Conservation (phyloP, 2,113 vertebrate genomes). For the Bungarus multicinctus region DNA sequence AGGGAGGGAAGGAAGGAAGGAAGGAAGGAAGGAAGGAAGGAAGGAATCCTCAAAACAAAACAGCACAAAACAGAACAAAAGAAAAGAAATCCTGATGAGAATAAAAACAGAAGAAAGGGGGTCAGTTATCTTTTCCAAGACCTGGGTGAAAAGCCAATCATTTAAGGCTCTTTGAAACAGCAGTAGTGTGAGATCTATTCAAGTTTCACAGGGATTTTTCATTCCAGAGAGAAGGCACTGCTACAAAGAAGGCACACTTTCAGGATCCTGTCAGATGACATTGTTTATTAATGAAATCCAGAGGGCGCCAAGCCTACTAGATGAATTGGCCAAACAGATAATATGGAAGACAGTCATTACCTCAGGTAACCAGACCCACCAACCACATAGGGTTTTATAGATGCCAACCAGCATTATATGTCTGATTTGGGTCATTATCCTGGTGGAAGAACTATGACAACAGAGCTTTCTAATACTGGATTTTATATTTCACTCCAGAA, state of each 20-base stretch:
- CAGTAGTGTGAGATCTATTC: not conserved
- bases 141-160: not conserved
- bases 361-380: not conserved
- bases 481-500: not conserved
- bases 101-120: not conserved
- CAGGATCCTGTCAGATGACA: not conserved
- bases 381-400: not conserved
- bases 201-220: not conserved
- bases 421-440: not conserved
- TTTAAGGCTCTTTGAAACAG: not conserved
- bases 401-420: not conserved
- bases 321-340: not conserved
- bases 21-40: too few relatives aligned
- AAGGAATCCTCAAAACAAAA: not conserved
- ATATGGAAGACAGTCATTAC: not conserved
- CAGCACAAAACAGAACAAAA: not conserved
- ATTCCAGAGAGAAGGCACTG: not conserved
- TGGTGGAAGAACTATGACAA: not conserved
- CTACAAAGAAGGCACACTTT: not conserved
- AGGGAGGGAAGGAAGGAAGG: too few relatives aligned
- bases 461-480: not conserved
- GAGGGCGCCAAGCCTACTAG: not conserved
- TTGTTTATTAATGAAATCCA: not conserved
- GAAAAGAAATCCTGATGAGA: not conserved
- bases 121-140: not conserved